Percentiles rank a stretch among this genome's conserved stretches.
Conservation (phyloP, 2,888 invertebrate genomes). For the Lordiphosa andalusiaca region DNA sequence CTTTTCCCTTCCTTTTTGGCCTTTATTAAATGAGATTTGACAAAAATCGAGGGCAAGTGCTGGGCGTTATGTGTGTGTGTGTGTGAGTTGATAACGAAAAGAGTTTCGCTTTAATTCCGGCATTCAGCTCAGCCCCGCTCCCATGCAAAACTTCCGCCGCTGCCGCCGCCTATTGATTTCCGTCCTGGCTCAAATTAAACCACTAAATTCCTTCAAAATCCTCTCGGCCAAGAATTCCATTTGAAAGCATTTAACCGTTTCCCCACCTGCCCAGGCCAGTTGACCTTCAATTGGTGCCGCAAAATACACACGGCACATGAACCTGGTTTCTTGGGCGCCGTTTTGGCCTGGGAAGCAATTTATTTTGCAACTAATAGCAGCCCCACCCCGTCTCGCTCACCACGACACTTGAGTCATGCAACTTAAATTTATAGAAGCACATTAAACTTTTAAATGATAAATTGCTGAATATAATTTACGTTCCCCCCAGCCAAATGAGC, state of each 20-base stretch:
- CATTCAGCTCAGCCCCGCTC: no score
- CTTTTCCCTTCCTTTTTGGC: background rate
- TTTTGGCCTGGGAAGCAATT: slow-evolving; percentile 41
- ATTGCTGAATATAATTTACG: slow-evolving; percentile 72
- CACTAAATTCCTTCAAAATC: no score
- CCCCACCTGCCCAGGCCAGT: slow-evolving; percentile 33
- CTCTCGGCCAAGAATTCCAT: slow-evolving; percentile 20
- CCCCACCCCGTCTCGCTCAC: background rate
- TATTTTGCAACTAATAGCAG: slow-evolving; percentile 64
- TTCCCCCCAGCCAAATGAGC: slow-evolving; percentile 36
- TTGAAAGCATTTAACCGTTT: slow-evolving; percentile 34
- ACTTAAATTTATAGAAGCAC: slow-evolving; percentile 73
- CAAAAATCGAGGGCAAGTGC: no score
- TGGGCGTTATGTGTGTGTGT: no score
- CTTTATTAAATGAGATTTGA: slow-evolving; percentile 11
- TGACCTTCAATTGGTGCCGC: slow-evolving; percentile 50
- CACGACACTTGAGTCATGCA: slow-evolving; percentile 60
- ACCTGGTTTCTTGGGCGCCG: slow-evolving; percentile 21
- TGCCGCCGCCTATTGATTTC: no score
- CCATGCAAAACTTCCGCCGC: no score
- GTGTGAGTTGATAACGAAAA: no score
- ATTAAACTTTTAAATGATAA: slow-evolving; percentile 76
- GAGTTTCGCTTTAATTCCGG: no score
- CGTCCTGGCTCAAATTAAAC: no score
- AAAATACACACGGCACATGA: slow-evolving; percentile 35